Evolutionary conservation across 2,888 invertebrate species (phyloP), one percentile per base, ranked within the genome.

Genomic region (Lathronympha strigana): DNA sequence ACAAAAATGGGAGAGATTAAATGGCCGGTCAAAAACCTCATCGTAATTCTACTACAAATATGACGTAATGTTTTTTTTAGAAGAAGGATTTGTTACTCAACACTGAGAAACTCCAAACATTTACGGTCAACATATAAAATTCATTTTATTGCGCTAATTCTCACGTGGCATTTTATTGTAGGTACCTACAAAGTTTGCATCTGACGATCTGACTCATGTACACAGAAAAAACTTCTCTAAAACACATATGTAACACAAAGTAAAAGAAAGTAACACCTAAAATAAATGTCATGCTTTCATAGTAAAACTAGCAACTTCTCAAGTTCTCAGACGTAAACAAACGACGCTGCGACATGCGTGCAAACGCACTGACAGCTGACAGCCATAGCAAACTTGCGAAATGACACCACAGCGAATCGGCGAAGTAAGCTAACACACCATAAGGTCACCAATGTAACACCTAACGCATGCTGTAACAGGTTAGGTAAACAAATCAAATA

Each of bases 401-500:
- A 76, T 78, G 73, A 70, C 73, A 73, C 76, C 81, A 76, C 79
- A 72, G 77, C 83, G 76, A 84, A 86, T 82, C 71, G 70, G 73
- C 78, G 78, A 76, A 78, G 78, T 73, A 78, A 73, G 71, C 70
- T 69, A 69, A 69, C 72, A 73, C 68, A 68, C 50, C 63, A 51
- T 58, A 73, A 70, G 72, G 73, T 76, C 78, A 75, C 71, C 63
- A 69, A 74, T 68, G 68, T 72, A 69, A 74, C 73, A 71, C 69
- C 74, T 80, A 78, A 86, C 72, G 78, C 77, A 78, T 80, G 70
- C 67, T 71, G 71, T 74, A 81, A 81, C 83, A 82, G 82, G 80
- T 80, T 77, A 77, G 79, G 76, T 76, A 80, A 80, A 80, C 74
- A 71, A 78, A 86, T 82, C 82, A 85, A 82, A 63, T 69, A 74